These are phyloP conservation scores for Cuculus canorus DNA, from an alignment of 2,797 vertebrate species.

Conservation along the genomic window DNA sequence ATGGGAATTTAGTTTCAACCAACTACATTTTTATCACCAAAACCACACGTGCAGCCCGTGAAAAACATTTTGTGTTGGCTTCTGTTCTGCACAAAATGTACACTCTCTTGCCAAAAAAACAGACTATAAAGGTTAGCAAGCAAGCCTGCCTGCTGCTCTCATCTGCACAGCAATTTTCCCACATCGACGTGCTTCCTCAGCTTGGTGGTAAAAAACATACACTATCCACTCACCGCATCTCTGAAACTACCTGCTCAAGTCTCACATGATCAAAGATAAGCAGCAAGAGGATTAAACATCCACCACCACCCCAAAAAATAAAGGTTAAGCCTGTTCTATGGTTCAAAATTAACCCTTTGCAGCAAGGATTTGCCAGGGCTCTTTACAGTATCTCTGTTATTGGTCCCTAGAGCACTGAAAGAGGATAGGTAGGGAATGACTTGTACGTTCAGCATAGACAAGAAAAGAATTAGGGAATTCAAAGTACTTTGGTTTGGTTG, in stretches of 20 bases:
- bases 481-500: background rate
- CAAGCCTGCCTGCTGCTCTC: background rate
- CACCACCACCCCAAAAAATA: background rate
- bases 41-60: background rate
- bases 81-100: background rate
- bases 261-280: background rate
- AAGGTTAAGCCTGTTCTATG: background rate
- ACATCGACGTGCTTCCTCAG: background rate
- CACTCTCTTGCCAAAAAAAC: background rate
- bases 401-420: background rate
- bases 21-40: conserved; percentile 2
- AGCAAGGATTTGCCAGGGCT: background rate
- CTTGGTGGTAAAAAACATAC: background rate
- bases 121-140: conserved; percentile 4
- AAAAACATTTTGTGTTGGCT: background rate
- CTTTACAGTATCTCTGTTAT: background rate
- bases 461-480: background rate
- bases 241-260: background rate
- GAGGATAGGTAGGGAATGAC: background rate
- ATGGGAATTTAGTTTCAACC: conserved; percentile 39
- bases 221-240: background rate
- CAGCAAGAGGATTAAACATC: accelerated
- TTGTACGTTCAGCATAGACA: background rate
- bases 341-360: conserved; percentile 1
- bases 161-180: background rate